phyloP scores from a whole-genome alignment of 1,140 invertebrate genomes.

The Mizuhopecten yessoensis region DNA sequence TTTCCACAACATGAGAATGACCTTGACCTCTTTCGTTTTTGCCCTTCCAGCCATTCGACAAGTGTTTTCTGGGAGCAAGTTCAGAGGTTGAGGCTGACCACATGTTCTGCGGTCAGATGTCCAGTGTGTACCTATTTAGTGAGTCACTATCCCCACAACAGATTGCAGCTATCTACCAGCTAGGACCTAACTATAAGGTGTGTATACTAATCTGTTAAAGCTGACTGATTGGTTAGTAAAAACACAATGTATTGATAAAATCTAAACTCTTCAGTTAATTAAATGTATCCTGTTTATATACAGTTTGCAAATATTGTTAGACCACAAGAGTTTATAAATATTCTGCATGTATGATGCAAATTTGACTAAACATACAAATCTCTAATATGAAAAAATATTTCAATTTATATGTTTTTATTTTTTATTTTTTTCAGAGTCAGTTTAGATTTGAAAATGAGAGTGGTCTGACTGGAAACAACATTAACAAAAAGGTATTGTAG shows the following conservation, averaged over 20 bases:
- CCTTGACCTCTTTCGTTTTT: neutral
- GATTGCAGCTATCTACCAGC: conserved; percentile 86
- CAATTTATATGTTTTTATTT: neutral
- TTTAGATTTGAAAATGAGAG: conserved; percentile 99
- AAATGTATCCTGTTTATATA: too few relatives aligned
- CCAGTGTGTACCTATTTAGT: conserved; percentile 98
- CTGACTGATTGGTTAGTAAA: neutral
- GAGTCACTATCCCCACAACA: conserved; percentile 98
- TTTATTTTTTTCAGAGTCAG: conserved; percentile 90
- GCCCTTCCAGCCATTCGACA: conserved; percentile 95
- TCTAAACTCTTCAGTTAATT: too few relatives aligned
- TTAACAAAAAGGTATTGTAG: conserved; percentile 75
- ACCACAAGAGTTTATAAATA: too few relatives aligned
- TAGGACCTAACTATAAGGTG: conserved; percentile 98
- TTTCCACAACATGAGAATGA: too few relatives aligned
- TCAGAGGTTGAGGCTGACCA: conserved; percentile 93
- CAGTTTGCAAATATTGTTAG: too few relatives aligned
- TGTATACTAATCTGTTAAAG: neutral
- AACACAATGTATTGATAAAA: too few relatives aligned
- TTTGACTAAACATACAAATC: neutral
- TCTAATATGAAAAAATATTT: neutral
- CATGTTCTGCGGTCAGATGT: conserved; percentile 99
- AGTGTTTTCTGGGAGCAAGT: conserved; percentile 96
- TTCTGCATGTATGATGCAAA: too few relatives aligned
- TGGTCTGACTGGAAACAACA: conserved; percentile 92